Evolutionary conservation across 2,797 vertebrate species (phyloP).

Genomic region (Oophaga sylvatica): DNA sequence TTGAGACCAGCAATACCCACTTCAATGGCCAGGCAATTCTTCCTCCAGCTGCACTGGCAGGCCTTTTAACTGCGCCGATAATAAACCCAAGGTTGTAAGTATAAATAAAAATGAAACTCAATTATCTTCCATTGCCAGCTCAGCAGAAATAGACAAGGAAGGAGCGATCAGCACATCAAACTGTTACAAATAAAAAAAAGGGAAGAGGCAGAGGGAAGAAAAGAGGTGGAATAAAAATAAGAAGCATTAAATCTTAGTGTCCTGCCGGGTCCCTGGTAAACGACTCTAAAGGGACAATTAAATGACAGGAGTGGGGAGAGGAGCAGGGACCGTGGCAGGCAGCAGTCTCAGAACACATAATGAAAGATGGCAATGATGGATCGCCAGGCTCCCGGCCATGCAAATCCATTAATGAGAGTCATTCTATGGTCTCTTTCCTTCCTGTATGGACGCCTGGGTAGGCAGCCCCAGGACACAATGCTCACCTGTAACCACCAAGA

Average conservation of each 20-base stretch:
- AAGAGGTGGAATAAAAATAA: constrained; percentile 55
- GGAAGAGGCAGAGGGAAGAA: constrained; percentile 33
- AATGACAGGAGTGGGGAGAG: not conserved
- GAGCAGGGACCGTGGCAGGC: not conserved
- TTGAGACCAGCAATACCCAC: constrained; percentile 46
- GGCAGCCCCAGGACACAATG: not conserved
- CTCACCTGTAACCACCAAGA: not conserved
- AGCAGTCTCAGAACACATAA: constrained; percentile 16
- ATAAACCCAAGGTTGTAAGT: constrained; percentile 58
- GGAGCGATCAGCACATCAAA: constrained; percentile 10
- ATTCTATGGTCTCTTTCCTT: constrained; percentile 1
- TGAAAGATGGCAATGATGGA: constrained; percentile 57
- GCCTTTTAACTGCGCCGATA: constrained; percentile 56
- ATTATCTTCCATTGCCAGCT: constrained; percentile 76
- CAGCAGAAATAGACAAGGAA: constrained; percentile 69
- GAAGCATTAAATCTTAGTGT: constrained; percentile 70
- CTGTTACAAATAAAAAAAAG: constrained; percentile 51
- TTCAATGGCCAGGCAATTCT: constrained; percentile 52
- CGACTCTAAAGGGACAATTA: constrained; percentile 59
- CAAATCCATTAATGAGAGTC: constrained; percentile 53
- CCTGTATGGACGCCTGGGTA: constrained; percentile 12
- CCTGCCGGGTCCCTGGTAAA: constrained; percentile 60
- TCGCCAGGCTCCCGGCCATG: constrained; percentile 49
- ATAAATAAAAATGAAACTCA: constrained; percentile 68
- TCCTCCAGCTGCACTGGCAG: constrained; percentile 53